These are phyloP conservation scores for Leucoptera coffeella DNA, from an alignment of 2,888 invertebrate species.

Conservation along the genomic window DNA sequence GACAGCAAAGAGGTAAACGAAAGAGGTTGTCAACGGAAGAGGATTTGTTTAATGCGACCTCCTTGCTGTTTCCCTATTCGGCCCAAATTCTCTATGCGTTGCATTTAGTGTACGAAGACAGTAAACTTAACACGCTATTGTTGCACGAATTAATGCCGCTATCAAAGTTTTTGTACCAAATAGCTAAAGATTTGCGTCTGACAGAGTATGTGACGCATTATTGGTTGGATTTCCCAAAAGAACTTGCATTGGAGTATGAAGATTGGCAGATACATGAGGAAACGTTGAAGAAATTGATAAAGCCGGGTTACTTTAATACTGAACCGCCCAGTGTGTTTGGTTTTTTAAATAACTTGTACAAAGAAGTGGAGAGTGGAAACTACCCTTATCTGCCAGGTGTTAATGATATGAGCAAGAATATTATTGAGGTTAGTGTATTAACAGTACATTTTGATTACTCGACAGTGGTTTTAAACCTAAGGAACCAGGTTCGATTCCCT, in stretches of 20 bases:
- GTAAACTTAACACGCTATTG: conserved; percentile 72
- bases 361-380: conserved; percentile 40
- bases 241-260: conserved; percentile 35
- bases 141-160: conserved; percentile 62
- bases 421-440: conserved; percentile 60
- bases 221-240: conserved; percentile 74
- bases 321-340: conserved; percentile 67
- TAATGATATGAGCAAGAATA: conserved; percentile 64
- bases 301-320: conserved; percentile 55
- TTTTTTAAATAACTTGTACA: conserved; percentile 62
- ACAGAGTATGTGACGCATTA: conserved; percentile 72
- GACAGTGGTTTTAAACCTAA: too few species aligned
- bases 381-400: conserved; percentile 72
- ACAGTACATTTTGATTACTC: too few species aligned
- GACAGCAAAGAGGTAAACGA: conserved; percentile 6
- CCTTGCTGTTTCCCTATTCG: conserved; percentile 66
- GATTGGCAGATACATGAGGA: conserved; percentile 49
- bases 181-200: conserved; percentile 70
- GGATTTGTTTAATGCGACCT: conserved; percentile 52
- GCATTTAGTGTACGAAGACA: conserved; percentile 87
- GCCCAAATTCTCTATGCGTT: conserved; percentile 72
- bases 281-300: conserved; percentile 51
- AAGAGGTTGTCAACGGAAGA: conserved; percentile 15
- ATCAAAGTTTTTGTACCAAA: conserved; percentile 64
- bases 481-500: too few species aligned